Evolutionary conservation across 2,888 invertebrate genomes (phyloP).

Genomic region (Himalopsyche kuldschensis): DNA sequence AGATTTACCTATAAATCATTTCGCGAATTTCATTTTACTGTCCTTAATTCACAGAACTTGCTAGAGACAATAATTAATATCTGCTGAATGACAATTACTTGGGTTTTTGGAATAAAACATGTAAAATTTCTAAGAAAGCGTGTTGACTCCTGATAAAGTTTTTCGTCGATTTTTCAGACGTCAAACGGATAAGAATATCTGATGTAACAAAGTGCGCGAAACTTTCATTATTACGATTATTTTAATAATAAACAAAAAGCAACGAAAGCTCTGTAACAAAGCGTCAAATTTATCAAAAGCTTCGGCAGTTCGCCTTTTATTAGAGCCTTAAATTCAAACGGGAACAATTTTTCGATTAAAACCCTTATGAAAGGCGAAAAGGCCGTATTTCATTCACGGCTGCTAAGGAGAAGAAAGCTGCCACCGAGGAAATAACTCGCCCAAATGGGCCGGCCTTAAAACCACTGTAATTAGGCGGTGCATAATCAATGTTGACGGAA

Average conservation of each 20-base stretch:
- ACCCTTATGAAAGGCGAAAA: conserved; percentile 15
- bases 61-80: too few species aligned
- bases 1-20: too few species aligned
- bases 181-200: neutral
- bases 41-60: too few species aligned
- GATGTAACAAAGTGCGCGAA: neutral
- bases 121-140: neutral
- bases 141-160: neutral
- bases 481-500: neutral
- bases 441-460: conserved; percentile 3
- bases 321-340: conserved; percentile 23
- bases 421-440: conserved; percentile 22
- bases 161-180: neutral
- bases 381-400: conserved; percentile 3
- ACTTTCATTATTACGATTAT: conserved; percentile 9
- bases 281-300: conserved; percentile 25
- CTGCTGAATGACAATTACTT: too few species aligned
- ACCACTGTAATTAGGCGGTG: neutral
- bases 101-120: neutral
- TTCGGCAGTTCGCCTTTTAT: conserved; percentile 20
- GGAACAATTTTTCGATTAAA: conserved; percentile 29
- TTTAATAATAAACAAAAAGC: conserved; percentile 4
- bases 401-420: neutral
- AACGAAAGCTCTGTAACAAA: conserved; percentile 3
- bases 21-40: too few species aligned